Conservation (phyloP, 2,797 vertebrate genomes). For the Choloepus didactylus region DNA sequence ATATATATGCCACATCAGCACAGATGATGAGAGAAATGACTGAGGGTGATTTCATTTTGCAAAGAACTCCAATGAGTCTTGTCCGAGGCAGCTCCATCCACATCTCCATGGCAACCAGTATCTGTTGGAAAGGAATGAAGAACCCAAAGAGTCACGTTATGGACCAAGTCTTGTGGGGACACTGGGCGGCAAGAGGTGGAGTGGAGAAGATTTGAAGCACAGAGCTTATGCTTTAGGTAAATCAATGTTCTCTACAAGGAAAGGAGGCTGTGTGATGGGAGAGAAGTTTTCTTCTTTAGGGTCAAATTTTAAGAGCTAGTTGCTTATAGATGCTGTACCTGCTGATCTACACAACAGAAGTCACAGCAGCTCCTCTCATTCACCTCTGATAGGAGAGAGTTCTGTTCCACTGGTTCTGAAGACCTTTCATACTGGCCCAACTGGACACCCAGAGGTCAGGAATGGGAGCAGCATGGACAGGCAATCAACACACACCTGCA, state of each 20-base stretch:
- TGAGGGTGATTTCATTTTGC: background rate
- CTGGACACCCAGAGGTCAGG: background rate
- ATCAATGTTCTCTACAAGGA: background rate
- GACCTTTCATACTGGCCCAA: background rate
- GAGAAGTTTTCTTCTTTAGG: background rate
- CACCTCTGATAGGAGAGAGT: background rate
- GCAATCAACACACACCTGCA: background rate
- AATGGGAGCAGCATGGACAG: background rate
- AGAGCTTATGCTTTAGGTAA: background rate
- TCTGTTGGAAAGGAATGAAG: conserved; percentile 15
- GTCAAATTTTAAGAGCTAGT: background rate
- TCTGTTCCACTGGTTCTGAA: too few relatives aligned
- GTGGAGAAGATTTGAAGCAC: background rate
- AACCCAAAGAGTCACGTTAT: background rate
- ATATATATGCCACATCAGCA: background rate
- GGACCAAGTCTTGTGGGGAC: background rate
- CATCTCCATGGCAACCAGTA: conserved; percentile 61
- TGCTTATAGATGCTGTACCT: background rate
- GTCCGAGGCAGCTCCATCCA: background rate
- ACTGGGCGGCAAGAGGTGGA: background rate
- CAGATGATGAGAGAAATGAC: conserved; percentile 55
- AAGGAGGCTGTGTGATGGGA: background rate
- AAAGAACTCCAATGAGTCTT: conserved; percentile 44
- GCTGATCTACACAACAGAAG: background rate
- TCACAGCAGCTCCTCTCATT: background rate